A percentile compares a stretch with the other conserved stretches of the same genome.
These are phyloP conservation scores for Drosophila albomicans DNA, from an alignment of 1,140 invertebrate genomes.

Conservation along the genomic window DNA sequence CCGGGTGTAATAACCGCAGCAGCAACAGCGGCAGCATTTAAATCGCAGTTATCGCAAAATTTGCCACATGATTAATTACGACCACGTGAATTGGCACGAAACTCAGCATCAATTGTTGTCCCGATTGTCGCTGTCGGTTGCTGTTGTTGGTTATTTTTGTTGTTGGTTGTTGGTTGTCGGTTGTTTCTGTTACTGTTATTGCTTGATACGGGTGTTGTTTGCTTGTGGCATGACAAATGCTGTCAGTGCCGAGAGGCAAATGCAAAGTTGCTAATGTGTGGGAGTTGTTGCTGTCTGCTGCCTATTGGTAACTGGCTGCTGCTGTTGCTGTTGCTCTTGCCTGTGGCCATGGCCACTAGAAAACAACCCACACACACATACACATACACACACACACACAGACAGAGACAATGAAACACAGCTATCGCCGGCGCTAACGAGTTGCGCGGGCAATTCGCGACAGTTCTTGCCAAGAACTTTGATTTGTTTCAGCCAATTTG, in stretches of 20 bases:
- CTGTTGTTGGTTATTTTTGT: too few relatives aligned
- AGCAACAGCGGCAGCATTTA: constrained; percentile 9
- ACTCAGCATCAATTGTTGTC: constrained; percentile 25
- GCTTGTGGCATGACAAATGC: constrained; percentile 56
- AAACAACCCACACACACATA: constrained; percentile 38
- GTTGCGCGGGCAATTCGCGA: constrained; percentile 12
- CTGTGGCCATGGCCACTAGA: constrained; percentile 64
- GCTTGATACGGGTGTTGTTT: constrained; percentile 42
- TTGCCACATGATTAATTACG: constrained; percentile 39
- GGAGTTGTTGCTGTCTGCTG: constrained; percentile 20
- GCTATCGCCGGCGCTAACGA: constrained; percentile 46
- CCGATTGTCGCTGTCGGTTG: neutral
- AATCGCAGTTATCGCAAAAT: constrained; percentile 39
- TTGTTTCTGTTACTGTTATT: neutral
- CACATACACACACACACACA: neutral
- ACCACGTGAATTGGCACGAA: constrained; percentile 37
- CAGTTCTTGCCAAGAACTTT: constrained; percentile 58
- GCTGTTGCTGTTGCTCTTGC: constrained; percentile 13
- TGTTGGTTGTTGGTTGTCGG: too few relatives aligned
- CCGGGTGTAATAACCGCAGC: neutral
- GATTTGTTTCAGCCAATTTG: constrained; percentile 31
- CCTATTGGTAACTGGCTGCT: constrained; percentile 21
- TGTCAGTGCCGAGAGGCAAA: constrained; percentile 4
- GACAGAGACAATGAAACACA: constrained; percentile 39
- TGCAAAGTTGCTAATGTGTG: constrained; percentile 30